phyloP scores from a whole-genome alignment of 1,140 invertebrate species.

The Leptinotarsa defecta region DNA sequence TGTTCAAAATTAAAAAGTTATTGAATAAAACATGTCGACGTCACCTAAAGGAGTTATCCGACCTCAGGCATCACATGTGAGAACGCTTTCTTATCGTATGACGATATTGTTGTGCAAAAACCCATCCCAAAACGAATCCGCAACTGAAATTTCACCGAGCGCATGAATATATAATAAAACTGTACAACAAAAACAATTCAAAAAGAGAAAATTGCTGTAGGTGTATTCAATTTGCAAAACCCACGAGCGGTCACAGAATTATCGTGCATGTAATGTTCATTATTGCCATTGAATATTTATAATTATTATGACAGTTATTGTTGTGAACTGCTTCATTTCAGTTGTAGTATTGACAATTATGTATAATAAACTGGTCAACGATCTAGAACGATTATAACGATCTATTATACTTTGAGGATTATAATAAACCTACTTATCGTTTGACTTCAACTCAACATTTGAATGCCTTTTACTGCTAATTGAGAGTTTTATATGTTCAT shows the following conservation, averaged over 20 bases:
- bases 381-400: neutral
- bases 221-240: constrained; percentile 1
- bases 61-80: too few relatives aligned
- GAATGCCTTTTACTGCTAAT: too few relatives aligned
- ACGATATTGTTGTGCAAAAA: neutral
- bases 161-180: neutral
- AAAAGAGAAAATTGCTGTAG: neutral
- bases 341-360: neutral
- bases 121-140: neutral
- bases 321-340: neutral
- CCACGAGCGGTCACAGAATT: neutral
- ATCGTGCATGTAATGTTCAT: neutral
- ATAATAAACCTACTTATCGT: too few relatives aligned
- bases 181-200: neutral
- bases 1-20: too few relatives aligned
- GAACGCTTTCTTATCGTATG: too few relatives aligned
- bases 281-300: constrained; percentile 1
- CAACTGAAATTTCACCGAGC: neutral
- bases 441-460: too few relatives aligned
- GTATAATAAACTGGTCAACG: neutral
- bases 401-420: too few relatives aligned
- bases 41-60: too few relatives aligned
- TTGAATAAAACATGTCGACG: too few relatives aligned
- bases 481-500: too few relatives aligned
- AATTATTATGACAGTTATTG: constrained; percentile 3